These are phyloP conservation scores for Salvelinus fontinalis DNA, from an alignment of 2,113 vertebrate genomes.

Conservation along the genomic window DNA sequence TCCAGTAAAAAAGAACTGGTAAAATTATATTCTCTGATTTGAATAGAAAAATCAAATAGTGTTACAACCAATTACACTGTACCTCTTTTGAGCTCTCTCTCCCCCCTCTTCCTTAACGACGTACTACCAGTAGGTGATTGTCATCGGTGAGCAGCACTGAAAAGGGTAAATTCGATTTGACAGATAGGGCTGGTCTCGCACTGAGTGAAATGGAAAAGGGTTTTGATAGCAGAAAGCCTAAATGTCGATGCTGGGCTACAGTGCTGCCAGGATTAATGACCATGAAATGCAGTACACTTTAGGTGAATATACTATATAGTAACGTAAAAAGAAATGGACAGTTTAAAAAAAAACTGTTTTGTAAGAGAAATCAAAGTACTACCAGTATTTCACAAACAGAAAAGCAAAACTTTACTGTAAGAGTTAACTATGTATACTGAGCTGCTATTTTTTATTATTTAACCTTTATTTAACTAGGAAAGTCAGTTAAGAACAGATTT, in stretches of 20 bases:
- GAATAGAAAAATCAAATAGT: no score
- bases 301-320: not conserved
- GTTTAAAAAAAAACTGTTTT: no score
- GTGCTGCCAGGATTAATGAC: slow-evolving; percentile 34
- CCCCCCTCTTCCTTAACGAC: slow-evolving; percentile 29
- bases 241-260: slow-evolving; percentile 12
- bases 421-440: not conserved
- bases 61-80: no score
- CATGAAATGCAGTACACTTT: not conserved
- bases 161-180: slow-evolving; percentile 50
- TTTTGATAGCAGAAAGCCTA: slow-evolving; percentile 32
- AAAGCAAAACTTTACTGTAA: not conserved
- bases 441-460: no score
- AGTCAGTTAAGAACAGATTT: no score
- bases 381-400: not conserved
- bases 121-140: slow-evolving; percentile 28
- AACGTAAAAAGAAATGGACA: not conserved
- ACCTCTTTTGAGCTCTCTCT: no score
- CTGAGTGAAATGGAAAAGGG: slow-evolving; percentile 35
- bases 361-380: no score
- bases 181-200: slow-evolving; percentile 34
- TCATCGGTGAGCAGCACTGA: slow-evolving; percentile 11
- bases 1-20: no score
- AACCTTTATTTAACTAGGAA: no score
- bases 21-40: no score